Evolutionary conservation across 2,113 vertebrate species (phyloP), one percentile per base, ranked within the genome.

Genomic region (Pluvialis apricaria): DNA sequence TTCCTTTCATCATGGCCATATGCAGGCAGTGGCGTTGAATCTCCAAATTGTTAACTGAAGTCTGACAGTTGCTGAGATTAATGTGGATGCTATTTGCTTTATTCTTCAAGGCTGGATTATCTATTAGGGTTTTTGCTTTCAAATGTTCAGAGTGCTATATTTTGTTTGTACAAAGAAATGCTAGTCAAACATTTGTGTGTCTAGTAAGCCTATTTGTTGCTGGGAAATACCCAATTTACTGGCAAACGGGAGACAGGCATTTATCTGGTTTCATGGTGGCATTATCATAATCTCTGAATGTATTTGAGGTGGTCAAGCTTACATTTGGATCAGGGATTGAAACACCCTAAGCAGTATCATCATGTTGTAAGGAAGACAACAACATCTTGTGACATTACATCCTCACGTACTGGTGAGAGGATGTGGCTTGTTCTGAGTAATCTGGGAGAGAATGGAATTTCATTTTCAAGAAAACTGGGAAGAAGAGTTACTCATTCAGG

Each of bases 341-440:
- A 94, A 84, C 29, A 89, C 15, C 10, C 28, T 55, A 36, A 85
- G 61, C 3, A 55, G 29, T 89, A 95, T 72, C 49, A 54, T 72
- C 66, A 42, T 51, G 40, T 66, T n/a, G 8, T 79, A 42, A 65
- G 45, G 82, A 91, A 61, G 18, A 77, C 45, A 83, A 66, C 11
- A 86, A 19, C 31, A 44, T 82, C 47, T 42, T 79, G 61, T 85
- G 58, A 57, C 18, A 28, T 77, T 77, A 40, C 4, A 49, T 80
- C 54, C 78, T 86, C 3, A 2, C 3, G 3, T 15, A 52, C 17
- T 32, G 28, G 13, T 80, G 66, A 80, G 71, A 95, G 94, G 93
- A 96, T 93, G 96, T 96, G 94, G 85, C 68, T 88, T 94, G 7
- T 18, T 90, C 62, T 90, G 84, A 92, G 73, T 77, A 86, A 93